Evolutionary conservation across 1,140 invertebrate genomes (phyloP).

Genomic region (Diprion similis): DNA sequence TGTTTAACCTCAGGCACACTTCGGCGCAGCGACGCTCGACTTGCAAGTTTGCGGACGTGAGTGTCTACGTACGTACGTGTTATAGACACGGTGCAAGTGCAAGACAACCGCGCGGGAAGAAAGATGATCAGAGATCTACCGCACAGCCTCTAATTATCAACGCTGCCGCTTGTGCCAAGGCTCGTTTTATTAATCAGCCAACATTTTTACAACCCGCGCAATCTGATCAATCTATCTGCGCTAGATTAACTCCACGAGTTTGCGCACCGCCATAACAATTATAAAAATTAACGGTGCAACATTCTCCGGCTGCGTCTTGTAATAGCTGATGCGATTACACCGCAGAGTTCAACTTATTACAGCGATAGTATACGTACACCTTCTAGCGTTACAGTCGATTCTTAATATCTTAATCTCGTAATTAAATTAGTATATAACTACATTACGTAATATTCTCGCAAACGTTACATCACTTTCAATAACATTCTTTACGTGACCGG

Average conservation of each 20-base stretch:
- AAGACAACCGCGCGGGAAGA: neutral
- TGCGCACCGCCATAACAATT: no score
- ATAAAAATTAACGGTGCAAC: no score
- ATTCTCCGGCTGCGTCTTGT: neutral
- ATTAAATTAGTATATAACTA: no score
- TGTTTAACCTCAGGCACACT: neutral
- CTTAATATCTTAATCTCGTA: no score
- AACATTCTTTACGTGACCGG: no score
- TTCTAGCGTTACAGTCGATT: no score
- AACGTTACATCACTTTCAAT: no score
- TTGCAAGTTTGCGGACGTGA: no score
- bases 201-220: neutral
- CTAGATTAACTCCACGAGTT: neutral
- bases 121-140: constrained; percentile 7
- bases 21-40: neutral
- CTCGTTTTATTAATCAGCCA: constrained; percentile 1
- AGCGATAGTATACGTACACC: no score
- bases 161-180: neutral
- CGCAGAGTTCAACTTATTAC: no score
- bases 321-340: neutral
- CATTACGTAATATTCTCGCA: no score
- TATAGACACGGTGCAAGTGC: neutral
- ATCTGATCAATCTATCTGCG: neutral
- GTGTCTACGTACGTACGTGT: no score
- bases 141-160: neutral